Base-by-base conservation (phyloP, 2,113 vertebrate genomes). In the Rissa tridactyla region DNA sequence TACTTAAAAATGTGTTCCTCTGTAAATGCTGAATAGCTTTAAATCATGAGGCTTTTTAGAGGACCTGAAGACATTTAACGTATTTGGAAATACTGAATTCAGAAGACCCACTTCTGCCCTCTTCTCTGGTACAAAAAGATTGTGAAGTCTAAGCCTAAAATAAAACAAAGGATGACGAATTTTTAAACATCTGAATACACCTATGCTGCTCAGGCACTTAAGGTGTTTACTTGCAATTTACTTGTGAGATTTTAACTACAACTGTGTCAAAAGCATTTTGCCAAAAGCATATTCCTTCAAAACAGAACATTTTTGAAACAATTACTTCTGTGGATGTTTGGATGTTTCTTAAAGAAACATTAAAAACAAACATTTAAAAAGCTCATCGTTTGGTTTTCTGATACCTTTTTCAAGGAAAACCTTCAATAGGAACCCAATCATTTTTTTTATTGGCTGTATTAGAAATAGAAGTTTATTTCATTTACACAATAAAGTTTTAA, bases 241-340 rank as follows among this genome's bases (percentile, higher is more conserved):
- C 20, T 13, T 57, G 9, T 34, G 18, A 82, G 11, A 79, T 81
- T 85, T 52, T 15, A 47, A 26, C 19, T 79, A 44, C 32, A 55
- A 40, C 3, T 36, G 1, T 3, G 0, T 42, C 6, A 66, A 77
- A 72, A 55, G 1, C 2, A 8, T 75, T 64, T 61, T 52, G 16
- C 6, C 32, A 22, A 73, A 77, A 54, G 1, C 3, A 16, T 9
- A 68, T 68, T 89, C 15, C 25, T 60, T 72, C 19, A 78, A 85
- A 81, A 49, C 11, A 12, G 0, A 62, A 19, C 0, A 49, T 40
- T 89, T 90, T 72, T 25, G 4, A 29, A 75, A 46, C 13, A 38
- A 44, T 60, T 64, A 5, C 1, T 70, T 71, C 18, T 32, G 11
- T 54, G 2, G 1, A 7, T 66, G 23, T 84, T 62, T 2, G 2